Evolutionary conservation across 2,797 vertebrate species (phyloP).

Genomic region (Lepidocolaptes lacrymiger): DNA sequence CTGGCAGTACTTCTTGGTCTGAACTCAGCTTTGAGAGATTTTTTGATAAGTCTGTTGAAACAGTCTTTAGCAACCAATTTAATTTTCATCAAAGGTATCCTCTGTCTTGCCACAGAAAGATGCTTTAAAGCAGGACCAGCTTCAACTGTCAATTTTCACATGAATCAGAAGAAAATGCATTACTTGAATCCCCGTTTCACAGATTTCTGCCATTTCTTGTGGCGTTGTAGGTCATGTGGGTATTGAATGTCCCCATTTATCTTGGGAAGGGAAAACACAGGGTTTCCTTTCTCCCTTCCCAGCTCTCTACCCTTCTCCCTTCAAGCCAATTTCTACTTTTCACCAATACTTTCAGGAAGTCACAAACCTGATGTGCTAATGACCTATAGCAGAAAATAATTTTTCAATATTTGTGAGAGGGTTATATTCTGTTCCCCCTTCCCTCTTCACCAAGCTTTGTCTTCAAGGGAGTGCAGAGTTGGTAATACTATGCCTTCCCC

Average conservation of each 20-base stretch:
- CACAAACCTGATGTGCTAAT: not conserved
- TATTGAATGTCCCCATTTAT: not conserved
- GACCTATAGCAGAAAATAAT: not conserved
- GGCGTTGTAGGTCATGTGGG: not conserved
- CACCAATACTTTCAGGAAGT: not conserved
- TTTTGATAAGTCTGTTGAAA: not conserved
- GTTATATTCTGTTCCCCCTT: not conserved
- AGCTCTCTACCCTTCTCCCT: not conserved
- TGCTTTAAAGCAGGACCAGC: slow-evolving; percentile 7
- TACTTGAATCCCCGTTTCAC: not conserved
- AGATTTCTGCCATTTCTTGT: not conserved
- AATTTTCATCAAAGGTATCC: not conserved
- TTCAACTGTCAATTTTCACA: not conserved
- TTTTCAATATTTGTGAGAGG: not conserved
- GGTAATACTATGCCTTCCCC: not conserved
- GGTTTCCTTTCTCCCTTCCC: not conserved
- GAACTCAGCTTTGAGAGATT: not conserved
- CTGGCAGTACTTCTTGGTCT: not conserved
- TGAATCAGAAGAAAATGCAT: not conserved
- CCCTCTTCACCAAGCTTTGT: not conserved
- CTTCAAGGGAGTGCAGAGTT: not conserved
- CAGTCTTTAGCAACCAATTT: not conserved
- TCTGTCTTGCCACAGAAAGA: not conserved
- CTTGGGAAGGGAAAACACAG: not conserved
- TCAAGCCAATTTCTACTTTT: not conserved